phyloP scores from a whole-genome alignment of 2,888 invertebrate genomes.

The Biston betularia region DNA sequence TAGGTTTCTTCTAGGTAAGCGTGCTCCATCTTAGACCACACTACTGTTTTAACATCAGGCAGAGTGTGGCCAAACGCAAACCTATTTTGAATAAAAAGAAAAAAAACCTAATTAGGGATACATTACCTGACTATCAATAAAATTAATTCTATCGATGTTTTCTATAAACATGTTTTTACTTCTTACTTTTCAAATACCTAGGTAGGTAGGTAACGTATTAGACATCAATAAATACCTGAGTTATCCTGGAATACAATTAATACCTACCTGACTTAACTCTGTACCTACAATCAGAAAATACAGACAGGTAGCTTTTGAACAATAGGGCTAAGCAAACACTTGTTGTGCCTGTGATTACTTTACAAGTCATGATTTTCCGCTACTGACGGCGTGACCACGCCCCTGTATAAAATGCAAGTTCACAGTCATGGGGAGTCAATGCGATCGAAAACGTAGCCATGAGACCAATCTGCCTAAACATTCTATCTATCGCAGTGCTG shows the following conservation, averaged over 20 bases:
- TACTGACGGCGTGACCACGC: constrained; percentile 72
- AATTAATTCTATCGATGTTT: not conserved
- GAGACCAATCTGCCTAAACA: constrained; percentile 58
- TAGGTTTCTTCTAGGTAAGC: too few relatives aligned
- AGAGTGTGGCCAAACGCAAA: too few relatives aligned
- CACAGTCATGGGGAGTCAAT: constrained; percentile 77
- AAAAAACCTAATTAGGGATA: too few relatives aligned
- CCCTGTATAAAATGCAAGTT: constrained; percentile 81
- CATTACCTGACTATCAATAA: too few relatives aligned
- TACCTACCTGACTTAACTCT: constrained; percentile 12
- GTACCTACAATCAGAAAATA: constrained; percentile 8
- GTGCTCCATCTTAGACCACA: too few relatives aligned
- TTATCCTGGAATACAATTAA: not conserved
- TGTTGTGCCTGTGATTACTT: constrained; percentile 61
- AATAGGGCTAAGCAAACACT: constrained; percentile 46
- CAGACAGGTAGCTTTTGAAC: constrained; percentile 12
- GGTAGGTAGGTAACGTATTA: not conserved
- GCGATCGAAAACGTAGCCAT: constrained; percentile 63
- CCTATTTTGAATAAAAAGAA: too few relatives aligned
- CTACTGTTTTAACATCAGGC: too few relatives aligned
- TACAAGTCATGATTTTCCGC: constrained; percentile 68
- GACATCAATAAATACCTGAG: not conserved
- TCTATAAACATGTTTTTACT: not conserved
- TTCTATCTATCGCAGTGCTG: constrained; percentile 55
- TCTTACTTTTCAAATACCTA: not conserved